Evolutionary conservation across 2,888 invertebrate genomes (phyloP).

Genomic region (Acrocyrtus sp.): DNA sequence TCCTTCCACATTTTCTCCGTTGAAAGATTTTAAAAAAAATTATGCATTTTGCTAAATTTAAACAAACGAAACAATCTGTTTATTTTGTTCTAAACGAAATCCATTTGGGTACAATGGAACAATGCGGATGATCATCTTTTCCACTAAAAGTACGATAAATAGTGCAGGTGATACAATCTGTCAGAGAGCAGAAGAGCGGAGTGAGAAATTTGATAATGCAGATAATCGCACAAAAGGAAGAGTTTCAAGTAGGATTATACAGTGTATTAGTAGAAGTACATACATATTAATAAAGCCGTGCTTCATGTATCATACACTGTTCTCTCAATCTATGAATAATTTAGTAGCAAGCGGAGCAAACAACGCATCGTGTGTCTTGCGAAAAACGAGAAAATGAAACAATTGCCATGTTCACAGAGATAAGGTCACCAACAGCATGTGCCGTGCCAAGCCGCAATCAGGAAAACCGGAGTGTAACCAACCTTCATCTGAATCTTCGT

Average conservation of each 20-base stretch:
- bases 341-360: constrained; percentile 20
- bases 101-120: neutral
- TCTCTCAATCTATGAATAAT: constrained; percentile 27
- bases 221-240: neutral
- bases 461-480: neutral
- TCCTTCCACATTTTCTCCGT: too few relatives aligned
- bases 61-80: too few relatives aligned
- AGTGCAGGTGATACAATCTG: neutral
- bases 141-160: too few relatives aligned
- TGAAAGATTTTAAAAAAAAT: too few relatives aligned
- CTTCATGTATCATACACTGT: neutral
- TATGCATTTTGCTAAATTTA: too few relatives aligned
- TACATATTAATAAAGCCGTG: too few relatives aligned
- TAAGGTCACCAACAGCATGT: constrained; percentile 25
- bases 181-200: neutral
- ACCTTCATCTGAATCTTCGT: too few relatives aligned
- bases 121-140: neutral
- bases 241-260: neutral
- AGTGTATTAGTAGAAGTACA: too few relatives aligned
- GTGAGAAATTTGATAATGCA: neutral
- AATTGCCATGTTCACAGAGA: constrained; percentile 20
- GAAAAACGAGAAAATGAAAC: constrained; percentile 18
- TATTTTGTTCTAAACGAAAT: too few relatives aligned
- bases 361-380: neutral
- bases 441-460: neutral